Conservation (phyloP, 1,140 invertebrate species). For the Apis florea region DNA sequence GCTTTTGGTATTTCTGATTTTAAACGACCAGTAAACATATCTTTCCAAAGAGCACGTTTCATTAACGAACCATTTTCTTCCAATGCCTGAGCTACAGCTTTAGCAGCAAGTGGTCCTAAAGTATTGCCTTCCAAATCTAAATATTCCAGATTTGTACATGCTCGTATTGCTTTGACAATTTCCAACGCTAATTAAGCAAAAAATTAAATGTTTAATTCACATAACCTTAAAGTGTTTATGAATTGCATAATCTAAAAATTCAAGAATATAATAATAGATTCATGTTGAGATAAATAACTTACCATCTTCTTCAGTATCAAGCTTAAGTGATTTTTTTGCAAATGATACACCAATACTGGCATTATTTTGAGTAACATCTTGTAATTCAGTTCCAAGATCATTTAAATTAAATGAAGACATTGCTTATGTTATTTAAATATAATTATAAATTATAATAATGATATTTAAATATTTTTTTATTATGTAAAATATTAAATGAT, state of each 20-base stretch:
- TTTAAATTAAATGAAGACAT: slow-evolving; percentile 75
- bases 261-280: slow-evolving; percentile 18
- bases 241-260: slow-evolving; percentile 14
- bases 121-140: slow-evolving; percentile 96
- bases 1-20: slow-evolving; percentile 97
- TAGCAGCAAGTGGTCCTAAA: slow-evolving; percentile 92
- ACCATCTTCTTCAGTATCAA: slow-evolving; percentile 86
- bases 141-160: slow-evolving; percentile 83
- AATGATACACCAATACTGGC: slow-evolving; percentile 82
- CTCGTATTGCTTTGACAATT: slow-evolving; percentile 84
- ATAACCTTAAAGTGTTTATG: not conserved
- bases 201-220: slow-evolving; percentile 17
- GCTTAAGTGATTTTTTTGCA: slow-evolving; percentile 84
- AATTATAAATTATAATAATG: not conserved
- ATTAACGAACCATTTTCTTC: slow-evolving; percentile 87
- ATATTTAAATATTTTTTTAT: not conserved
- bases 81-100: slow-evolving; percentile 90
- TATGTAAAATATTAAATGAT: not conserved
- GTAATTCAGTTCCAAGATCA: slow-evolving; percentile 67
- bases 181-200: slow-evolving; percentile 81
- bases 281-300: not conserved
- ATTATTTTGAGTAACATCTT: slow-evolving; percentile 61
- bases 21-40: slow-evolving; percentile 96
- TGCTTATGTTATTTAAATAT: not conserved
- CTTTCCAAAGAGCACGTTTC: slow-evolving; percentile 94